A percentile compares a stretch with the other conserved stretches of the same genome.
Conservation (phyloP, 2,797 vertebrate genomes). For the Pteronotus mesoamericanus region DNA sequence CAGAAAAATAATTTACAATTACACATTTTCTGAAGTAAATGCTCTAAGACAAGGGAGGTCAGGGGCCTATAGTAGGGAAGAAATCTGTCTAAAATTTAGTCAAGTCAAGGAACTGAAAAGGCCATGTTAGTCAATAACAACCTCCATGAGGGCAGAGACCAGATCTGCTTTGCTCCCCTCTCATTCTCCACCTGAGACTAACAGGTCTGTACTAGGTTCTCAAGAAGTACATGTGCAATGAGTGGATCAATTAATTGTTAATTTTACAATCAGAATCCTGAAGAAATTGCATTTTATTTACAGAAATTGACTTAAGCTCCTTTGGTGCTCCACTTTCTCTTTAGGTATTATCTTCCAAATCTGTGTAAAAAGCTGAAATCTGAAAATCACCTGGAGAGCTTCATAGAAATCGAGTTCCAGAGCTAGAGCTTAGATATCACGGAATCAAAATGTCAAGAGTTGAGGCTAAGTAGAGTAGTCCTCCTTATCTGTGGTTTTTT, state of each 20-base stretch:
- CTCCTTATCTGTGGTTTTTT: not conserved
- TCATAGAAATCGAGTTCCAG: not conserved
- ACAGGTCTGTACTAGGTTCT: not conserved
- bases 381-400: not conserved
- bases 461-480: not conserved
- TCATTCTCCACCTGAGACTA: not conserved
- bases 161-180: not conserved
- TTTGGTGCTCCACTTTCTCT: not conserved
- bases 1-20: not conserved
- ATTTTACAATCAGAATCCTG: not conserved
- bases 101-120: not conserved
- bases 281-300: not conserved
- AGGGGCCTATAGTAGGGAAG: not conserved
- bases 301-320: not conserved
- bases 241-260: not conserved
- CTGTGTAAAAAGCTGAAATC: not conserved
- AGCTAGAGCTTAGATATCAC: not conserved
- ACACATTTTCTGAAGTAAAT: not conserved
- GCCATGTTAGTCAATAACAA: not conserved
- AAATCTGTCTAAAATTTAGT: not conserved
- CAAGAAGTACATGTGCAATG: not conserved
- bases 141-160: not conserved
- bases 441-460: not conserved
- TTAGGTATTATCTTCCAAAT: not conserved
- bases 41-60: not conserved